Conservation (phyloP, 2,888 invertebrate species). For the Drosophila stalkeri region DNA sequence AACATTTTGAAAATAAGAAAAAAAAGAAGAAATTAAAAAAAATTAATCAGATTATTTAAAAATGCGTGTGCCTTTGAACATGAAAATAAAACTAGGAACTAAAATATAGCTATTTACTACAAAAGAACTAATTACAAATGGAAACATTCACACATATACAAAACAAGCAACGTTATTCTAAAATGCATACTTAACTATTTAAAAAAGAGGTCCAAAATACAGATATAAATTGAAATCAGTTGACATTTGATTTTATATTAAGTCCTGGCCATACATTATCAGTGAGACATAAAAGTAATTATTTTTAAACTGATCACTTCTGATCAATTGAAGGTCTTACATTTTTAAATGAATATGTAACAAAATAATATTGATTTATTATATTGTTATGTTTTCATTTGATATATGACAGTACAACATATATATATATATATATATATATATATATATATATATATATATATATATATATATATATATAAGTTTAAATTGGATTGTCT, state of each 20-base stretch:
- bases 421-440: too few relatives aligned
- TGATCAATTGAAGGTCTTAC: background rate
- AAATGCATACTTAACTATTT: slow-evolving; percentile 41
- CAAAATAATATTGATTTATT: slow-evolving; percentile 18
- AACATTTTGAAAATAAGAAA: slow-evolving; percentile 37
- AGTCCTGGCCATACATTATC: slow-evolving; percentile 26
- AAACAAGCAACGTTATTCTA: slow-evolving; percentile 39
- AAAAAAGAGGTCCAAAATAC: slow-evolving; percentile 52
- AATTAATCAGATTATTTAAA: slow-evolving; percentile 70
- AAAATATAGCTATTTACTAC: slow-evolving; percentile 56
- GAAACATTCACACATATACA: slow-evolving; percentile 36
- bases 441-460: too few relatives aligned
- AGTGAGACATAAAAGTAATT: background rate
- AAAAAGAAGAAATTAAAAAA: slow-evolving; percentile 29
- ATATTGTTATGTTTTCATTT: slow-evolving; percentile 27
- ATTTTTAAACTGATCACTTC: background rate
- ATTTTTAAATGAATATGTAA: slow-evolving; percentile 15
- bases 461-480: background rate
- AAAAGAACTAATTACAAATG: slow-evolving; percentile 44
- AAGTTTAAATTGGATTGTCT: slow-evolving; percentile 19
- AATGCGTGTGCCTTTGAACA: slow-evolving; percentile 75
- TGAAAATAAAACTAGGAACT: slow-evolving; percentile 65
- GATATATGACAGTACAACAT: too few relatives aligned
- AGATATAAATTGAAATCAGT: slow-evolving; percentile 18
- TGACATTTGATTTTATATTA: slow-evolving; percentile 45